These are phyloP conservation scores for Enteromius radiatus DNA, from an alignment of 2,797 vertebrate genomes.

Conservation along the genomic window DNA sequence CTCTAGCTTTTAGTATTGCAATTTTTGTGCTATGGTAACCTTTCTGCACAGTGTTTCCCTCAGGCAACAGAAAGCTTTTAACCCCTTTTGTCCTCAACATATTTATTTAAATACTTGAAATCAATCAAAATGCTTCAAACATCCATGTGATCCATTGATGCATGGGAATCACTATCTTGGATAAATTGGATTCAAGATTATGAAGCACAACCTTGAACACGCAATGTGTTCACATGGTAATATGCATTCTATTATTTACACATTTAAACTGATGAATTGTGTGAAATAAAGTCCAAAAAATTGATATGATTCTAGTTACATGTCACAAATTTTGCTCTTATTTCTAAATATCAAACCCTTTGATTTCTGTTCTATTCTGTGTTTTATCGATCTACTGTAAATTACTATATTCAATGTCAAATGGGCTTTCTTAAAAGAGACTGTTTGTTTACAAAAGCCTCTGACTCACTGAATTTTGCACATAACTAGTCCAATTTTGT, in stretches of 20 bases:
- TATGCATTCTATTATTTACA: background rate
- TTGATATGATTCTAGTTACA: background rate
- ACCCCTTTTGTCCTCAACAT: background rate
- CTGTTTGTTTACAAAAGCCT: background rate
- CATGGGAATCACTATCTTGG: background rate
- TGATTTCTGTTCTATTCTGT: background rate
- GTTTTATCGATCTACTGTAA: background rate
- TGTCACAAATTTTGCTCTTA: background rate
- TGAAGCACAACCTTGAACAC: background rate
- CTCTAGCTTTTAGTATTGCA: background rate
- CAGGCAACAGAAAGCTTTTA: slow-evolving; percentile 10
- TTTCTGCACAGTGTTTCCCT: slow-evolving; percentile 7
- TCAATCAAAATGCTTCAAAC: background rate
- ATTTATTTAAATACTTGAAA: slow-evolving; percentile 1
- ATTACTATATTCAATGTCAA: background rate
- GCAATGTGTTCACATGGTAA: background rate
- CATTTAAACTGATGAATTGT: background rate
- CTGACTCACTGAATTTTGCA: background rate
- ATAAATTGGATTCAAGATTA: background rate
- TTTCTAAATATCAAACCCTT: background rate
- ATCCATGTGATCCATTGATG: background rate
- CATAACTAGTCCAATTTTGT: background rate
- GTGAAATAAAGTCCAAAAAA: background rate
- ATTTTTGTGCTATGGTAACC: slow-evolving; percentile 3
- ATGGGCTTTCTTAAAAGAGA: background rate